Percentiles rank a stretch among this genome's conserved stretches.
Conservation (phyloP, 2,888 invertebrate species). For the Orchesellides sinensis region DNA sequence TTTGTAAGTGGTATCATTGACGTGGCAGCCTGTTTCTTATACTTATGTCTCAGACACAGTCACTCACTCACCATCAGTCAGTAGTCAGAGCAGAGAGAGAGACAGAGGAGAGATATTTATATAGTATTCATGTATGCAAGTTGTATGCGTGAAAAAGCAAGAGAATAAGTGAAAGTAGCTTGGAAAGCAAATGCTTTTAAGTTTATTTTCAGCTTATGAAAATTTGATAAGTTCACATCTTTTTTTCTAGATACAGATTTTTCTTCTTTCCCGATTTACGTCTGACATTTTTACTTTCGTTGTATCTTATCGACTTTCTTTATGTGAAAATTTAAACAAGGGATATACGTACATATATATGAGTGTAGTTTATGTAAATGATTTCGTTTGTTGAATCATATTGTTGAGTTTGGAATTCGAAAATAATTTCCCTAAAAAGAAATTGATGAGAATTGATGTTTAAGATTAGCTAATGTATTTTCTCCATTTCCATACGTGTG, state of each 20-base stretch:
- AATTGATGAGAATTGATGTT: too few species aligned
- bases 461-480: neutral
- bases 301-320: neutral
- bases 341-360: too few species aligned
- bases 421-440: too few species aligned
- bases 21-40: neutral
- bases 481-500: too few species aligned
- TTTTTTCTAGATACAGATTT: conserved; percentile 1
- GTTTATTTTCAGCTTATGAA: conserved; percentile 56
- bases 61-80: conserved; percentile 30
- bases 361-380: too few species aligned
- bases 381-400: too few species aligned
- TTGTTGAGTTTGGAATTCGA: too few species aligned
- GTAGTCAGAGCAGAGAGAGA: conserved; percentile 23
- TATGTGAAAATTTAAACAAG: neutral
- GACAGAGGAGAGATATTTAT: conserved; percentile 15
- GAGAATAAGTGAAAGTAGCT: neutral
- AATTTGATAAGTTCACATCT: conserved; percentile 62
- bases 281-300: neutral
- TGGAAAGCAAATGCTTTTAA: conserved; percentile 56
- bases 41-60: neutral
- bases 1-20: neutral
- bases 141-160: conserved; percentile 22
- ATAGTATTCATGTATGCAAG: conserved; percentile 50
- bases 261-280: neutral